Base-by-base conservation (phyloP, 1,140 invertebrate genomes). In the Drosophila pachea region DNA sequence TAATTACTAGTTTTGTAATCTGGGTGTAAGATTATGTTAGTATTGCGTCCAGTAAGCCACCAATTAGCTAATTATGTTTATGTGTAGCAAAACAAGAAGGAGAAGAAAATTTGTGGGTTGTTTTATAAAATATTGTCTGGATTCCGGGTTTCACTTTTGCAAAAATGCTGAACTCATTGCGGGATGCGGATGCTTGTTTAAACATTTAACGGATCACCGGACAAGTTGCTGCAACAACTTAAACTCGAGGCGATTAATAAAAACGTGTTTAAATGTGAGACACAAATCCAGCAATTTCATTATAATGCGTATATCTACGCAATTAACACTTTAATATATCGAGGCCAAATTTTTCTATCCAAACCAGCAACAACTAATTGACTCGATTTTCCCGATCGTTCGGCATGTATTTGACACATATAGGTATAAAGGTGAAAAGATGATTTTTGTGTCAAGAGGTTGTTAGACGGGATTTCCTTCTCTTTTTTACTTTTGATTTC, bases 111-210 rank as follows among this genome's bases (percentile, higher is more conserved):
- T 22, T 22, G 60, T 54, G 38, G 60, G 60, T 63, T 49, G 60
- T 29, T 43, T 12, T 32, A 33, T n/a, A 31, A 36, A 8, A 14
- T 49, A 29, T 54, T n/a, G 45, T 9, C 62, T 16, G 29, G 47
- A 67, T 60, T 67, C 64, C 64, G 56, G 64, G 55, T 67, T 67
- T 67, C 64, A 60, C 64, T 67, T 67, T 67, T 53, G 4, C 4
- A 12, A 43, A 40, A 12, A 40, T 48, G 33, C 47, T 55, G 36
- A 53, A 22, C 43, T 65, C 33, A 43, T 14, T 14, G 14, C 29
- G 29, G 63, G 63, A 66, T 66, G 64, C 64, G 55, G 64, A 60
- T 60, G 64, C 32, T 53, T 58, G 7, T 9, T 45, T 59, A 5
- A 33, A 54, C 16, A 49, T 11, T 14, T 36, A 67, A 60, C 56